Evolutionary conservation across 2,797 vertebrate species (phyloP), one percentile per base, ranked within the genome.

Genomic region (Sebastes oblongus): DNA sequence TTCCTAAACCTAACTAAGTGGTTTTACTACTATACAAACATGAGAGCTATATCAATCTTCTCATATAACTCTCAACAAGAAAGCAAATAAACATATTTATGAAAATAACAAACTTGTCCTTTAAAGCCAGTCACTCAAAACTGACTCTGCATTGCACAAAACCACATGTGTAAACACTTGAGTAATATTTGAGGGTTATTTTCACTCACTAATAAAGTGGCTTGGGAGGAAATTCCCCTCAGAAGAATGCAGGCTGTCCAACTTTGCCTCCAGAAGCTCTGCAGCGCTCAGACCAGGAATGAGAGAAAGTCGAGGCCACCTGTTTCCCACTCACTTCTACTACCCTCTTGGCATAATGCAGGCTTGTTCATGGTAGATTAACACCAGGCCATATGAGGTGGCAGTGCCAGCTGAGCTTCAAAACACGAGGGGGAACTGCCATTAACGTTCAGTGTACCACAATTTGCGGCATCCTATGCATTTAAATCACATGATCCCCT

Each of bases 401-500:
- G 95, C 92, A 94, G 87, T 95, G 95, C 96, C 96, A 96, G 92
- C 91, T 95, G 85, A 95, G 93, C 88, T 83, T 95, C 92, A 92
- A 94, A 95, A 96, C 90, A 88, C 29, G 68, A 93, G 91, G 84
- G 30, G 89, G 88, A 87, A 85, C 67, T 70, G 85, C 90, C 83
- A 91, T 94, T 95, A 92, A 94, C 88, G 8, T 78, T 66, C 83
- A 95, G 87, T 13, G 3, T 64, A 92, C 90, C 94, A 89, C 94
- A 95, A 92, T 92, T 89, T 92, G 94, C 91, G 95, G 91, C 92
- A 97, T 97, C 95, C 88, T 36, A 94, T 91, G 95, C 93, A 96
- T 96, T 96, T 96, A 96, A 97, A 97, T 97, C 95, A 93, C 92
- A 94, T 96, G 95, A 97, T 96, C 96, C 94, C 94, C 93, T 92